Evolutionary conservation across 2,888 invertebrate species (phyloP).

Genomic region (Troides helena): DNA sequence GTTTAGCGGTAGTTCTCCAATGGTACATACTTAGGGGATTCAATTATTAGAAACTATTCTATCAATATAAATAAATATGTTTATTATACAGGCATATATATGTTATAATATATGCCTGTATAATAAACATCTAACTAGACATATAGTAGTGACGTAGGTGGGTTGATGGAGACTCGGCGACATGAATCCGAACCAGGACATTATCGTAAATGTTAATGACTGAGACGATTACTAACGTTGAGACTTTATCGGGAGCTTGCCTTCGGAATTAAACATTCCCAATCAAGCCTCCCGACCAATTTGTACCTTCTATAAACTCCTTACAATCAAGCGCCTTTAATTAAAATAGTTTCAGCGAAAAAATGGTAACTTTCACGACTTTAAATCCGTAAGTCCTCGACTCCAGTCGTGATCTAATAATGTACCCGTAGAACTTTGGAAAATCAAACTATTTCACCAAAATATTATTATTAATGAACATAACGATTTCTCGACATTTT

Average conservation of each 20-base stretch:
- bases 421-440: too few relatives aligned
- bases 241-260: constrained; percentile 58
- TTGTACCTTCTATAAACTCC: constrained; percentile 68
- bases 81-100: too few relatives aligned
- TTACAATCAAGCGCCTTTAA: constrained; percentile 65
- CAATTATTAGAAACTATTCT: too few relatives aligned
- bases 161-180: constrained; percentile 49
- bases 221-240: constrained; percentile 68
- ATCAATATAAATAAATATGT: too few relatives aligned
- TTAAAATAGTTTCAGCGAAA: constrained; percentile 63
- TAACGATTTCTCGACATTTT: too few relatives aligned
- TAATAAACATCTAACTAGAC: constrained; percentile 41
- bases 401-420: too few relatives aligned
- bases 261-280: constrained; percentile 66
- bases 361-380: too few relatives aligned
- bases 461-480: too few relatives aligned
- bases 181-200: constrained; percentile 66
- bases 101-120: not conserved
- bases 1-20: too few relatives aligned
- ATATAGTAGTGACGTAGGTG: constrained; percentile 55
- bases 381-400: too few relatives aligned
- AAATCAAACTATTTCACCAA: too few relatives aligned
- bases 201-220: constrained; percentile 79
- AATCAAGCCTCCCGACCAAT: constrained; percentile 62
- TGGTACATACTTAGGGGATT: too few relatives aligned